Base-by-base conservation (phyloP, 2,888 invertebrate genomes). In the Eutolmus rufibarbis region DNA sequence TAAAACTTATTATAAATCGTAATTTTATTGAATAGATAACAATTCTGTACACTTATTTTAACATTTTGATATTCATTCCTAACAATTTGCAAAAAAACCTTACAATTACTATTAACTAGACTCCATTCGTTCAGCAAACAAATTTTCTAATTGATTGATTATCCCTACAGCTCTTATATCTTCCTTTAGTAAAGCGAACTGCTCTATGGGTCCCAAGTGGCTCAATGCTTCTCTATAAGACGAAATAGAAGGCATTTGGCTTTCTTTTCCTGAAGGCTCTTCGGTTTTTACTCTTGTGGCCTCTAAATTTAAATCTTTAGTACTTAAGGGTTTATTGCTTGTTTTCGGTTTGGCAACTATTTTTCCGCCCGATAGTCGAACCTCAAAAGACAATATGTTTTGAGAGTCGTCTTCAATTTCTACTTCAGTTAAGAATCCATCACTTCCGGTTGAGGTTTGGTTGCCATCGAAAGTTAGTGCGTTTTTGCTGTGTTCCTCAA, bases 131-230 rank as follows among this genome's bases (percentile, higher is more conserved):
- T 87, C 87, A 16, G 43, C 56, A 31, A 87, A 88, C 5, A 87
- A 23, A 51, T 85, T 88, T 31, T 88, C 88, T 37, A 88, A 46
- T 40, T 87, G 87, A 81, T 88, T 88, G 74, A 88, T 87, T 8
- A 88, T 78, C 0, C 88, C 87, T 14, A 87, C 85, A 3, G 87
- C 87, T 9, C 87, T 77, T 28, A 88, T 40, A 74, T 88, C 87
- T 56, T 85, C 88, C 34, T 85, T 76, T 16, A 74, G 14, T n/a
- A 88, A 51, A 31, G 74, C 87, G 74, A 88, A 88, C 23, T 86
- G 85, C 74, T 88, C 88, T 77, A 88, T 51, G 19, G 86, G 86
- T 14, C 57, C 82, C 81, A 88, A 51, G 7, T 74, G 81, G n/a
- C 76, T 88, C 34, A 87, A 37, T 0, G 88, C 88, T 57, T 88